phyloP scores from a whole-genome alignment of 2,797 vertebrate genomes.

The Buphagus erythrorhynchus region DNA sequence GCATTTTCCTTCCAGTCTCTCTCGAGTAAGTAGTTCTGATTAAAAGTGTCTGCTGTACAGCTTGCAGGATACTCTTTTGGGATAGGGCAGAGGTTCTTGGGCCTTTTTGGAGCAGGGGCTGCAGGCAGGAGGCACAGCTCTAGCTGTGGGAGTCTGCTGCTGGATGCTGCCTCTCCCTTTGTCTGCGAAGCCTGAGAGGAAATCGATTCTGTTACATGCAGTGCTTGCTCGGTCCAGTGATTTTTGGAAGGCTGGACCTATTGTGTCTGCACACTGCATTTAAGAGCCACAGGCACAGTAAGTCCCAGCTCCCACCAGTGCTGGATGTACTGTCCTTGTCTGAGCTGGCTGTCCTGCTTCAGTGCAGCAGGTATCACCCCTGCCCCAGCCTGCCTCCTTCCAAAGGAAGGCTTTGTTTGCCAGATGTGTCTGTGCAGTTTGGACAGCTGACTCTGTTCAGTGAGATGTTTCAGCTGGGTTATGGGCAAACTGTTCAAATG shows the following conservation, averaged over 20 bases:
- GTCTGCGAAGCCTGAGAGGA: neutral
- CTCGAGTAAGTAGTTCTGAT: neutral
- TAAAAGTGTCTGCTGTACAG: neutral
- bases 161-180: neutral
- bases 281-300: neutral
- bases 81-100: neutral
- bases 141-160: neutral
- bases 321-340: neutral
- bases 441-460: neutral
- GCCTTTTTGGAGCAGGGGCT: neutral
- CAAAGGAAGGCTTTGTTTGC: neutral
- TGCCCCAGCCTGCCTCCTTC: neutral
- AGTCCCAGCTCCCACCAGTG: neutral
- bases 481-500: neutral
- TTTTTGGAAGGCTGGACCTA: neutral
- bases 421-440: neutral
- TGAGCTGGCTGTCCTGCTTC: neutral
- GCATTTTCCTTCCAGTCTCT: neutral
- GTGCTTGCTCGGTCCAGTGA: neutral
- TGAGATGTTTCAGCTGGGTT: neutral
- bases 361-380: neutral
- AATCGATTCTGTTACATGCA: rapidly evolving
- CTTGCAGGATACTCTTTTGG: neutral
- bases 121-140: neutral
- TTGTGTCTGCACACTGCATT: neutral